These are phyloP conservation scores for Drosophila fungiperda DNA, from an alignment of 2,888 invertebrate species.

Conservation along the genomic window DNA sequence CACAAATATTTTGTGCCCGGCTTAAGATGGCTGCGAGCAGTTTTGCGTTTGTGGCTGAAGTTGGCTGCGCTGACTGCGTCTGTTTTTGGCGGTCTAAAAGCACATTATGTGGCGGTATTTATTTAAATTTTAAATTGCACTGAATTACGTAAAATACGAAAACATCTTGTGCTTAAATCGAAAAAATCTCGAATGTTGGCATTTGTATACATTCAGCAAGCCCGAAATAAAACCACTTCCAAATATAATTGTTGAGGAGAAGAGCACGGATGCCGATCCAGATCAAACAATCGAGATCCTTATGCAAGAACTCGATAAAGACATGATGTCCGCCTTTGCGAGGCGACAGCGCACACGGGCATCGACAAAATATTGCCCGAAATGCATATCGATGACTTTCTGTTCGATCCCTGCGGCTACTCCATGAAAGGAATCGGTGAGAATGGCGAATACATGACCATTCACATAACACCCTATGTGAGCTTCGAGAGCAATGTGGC, in stretches of 20 bases:
- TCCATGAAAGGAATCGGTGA: constrained; percentile 99
- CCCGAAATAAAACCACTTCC: constrained; percentile 43
- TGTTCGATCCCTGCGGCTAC: constrained; percentile 99
- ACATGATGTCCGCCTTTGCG: constrained; percentile 96
- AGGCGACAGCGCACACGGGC: constrained; percentile 96
- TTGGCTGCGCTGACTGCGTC: constrained; percentile 12
- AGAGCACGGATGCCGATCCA: constrained; percentile 86
- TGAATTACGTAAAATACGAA: constrained; percentile 26
- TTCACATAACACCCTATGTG: constrained; percentile 99
- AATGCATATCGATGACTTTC: constrained; percentile 97
- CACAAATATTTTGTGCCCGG: neutral
- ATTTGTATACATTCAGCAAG: constrained; percentile 92
- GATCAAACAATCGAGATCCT: constrained; percentile 99
- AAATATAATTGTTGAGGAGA: constrained; percentile 65
- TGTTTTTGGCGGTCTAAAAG: constrained; percentile 11
- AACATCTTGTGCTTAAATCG: constrained; percentile 35
- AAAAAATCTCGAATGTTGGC: constrained; percentile 94
- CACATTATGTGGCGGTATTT: neutral
- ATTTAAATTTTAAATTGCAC: constrained; percentile 22
- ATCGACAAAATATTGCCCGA: constrained; percentile 97
- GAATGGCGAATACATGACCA: constrained; percentile 99
- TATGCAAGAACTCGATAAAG: constrained; percentile 97
- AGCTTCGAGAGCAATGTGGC: constrained; percentile 96
- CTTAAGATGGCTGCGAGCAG: neutral
- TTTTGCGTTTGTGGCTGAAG: constrained; percentile 2